A percentile compares a stretch with the other conserved stretches of the same genome.
Evolutionary conservation across 2,888 invertebrate genomes (phyloP).

Genomic region (Rhagophthalmus giganteus): DNA sequence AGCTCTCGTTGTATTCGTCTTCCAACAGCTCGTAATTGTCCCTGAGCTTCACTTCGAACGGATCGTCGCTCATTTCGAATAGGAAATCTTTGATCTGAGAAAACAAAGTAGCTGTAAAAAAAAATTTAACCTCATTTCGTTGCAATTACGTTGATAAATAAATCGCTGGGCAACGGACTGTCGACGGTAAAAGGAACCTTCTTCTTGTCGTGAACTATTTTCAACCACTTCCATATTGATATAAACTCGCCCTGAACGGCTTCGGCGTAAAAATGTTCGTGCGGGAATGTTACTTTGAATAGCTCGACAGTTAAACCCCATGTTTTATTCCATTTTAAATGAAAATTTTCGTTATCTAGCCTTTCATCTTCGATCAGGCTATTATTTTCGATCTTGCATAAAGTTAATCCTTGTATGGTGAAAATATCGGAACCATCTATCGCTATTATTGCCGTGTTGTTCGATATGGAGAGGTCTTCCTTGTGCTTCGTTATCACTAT

Average conservation of each 20-base stretch:
- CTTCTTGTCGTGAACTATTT: slow-evolving; percentile 74
- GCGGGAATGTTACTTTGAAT: slow-evolving; percentile 77
- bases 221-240: slow-evolving; percentile 93
- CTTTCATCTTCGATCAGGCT: slow-evolving; percentile 71
- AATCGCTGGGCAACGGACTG: slow-evolving; percentile 81
- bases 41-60: slow-evolving; percentile 93
- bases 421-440: slow-evolving; percentile 76
- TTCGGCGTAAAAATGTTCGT: slow-evolving; percentile 84
- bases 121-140: too few relatives aligned
- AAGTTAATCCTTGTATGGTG: slow-evolving; percentile 68
- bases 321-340: slow-evolving; percentile 70
- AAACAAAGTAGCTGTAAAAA: too few relatives aligned
- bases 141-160: slow-evolving; percentile 76
- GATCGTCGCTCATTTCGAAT: slow-evolving; percentile 95
- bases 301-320: slow-evolving; percentile 69
- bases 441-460: slow-evolving; percentile 59
- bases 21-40: slow-evolving; percentile 94
- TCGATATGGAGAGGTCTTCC: slow-evolving; percentile 51
- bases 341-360: slow-evolving; percentile 73
- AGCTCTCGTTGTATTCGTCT: slow-evolving; percentile 93
- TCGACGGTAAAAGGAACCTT: slow-evolving; percentile 70
- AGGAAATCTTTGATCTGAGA: slow-evolving; percentile 79
- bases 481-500: slow-evolving; percentile 29
- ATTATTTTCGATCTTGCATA: slow-evolving; percentile 64
- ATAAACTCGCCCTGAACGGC: slow-evolving; percentile 87